A percentile compares a stretch with the other conserved stretches of the same genome.
phyloP scores from a whole-genome alignment of 2,888 invertebrate species.

The Pollenia griseotomentosa region DNA sequence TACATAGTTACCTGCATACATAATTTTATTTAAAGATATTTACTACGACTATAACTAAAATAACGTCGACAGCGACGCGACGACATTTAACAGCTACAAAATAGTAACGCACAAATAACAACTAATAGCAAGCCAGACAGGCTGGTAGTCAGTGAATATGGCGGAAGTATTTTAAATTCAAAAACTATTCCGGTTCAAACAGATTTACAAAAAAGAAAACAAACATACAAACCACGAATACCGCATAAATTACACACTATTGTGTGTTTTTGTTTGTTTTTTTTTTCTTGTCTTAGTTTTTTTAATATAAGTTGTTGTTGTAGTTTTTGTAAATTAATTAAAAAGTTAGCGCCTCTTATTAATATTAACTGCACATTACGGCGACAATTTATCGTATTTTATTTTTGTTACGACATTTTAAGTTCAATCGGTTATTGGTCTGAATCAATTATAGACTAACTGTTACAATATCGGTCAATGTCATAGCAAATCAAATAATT shows the following conservation, averaged over 20 bases:
- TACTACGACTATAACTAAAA: neutral
- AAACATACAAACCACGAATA: constrained; percentile 41
- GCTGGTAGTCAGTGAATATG: neutral
- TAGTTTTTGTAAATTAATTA: constrained; percentile 35
- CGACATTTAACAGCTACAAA: neutral
- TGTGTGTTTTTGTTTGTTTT: constrained; percentile 13
- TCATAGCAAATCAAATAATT: constrained; percentile 20
- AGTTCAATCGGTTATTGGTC: constrained; percentile 23
- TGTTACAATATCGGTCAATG: constrained; percentile 54
- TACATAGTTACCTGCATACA: neutral
- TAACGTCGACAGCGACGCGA: neutral
- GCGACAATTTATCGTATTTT: constrained; percentile 25
- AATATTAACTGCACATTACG: constrained; percentile 23
- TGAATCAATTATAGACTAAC: constrained; percentile 21
- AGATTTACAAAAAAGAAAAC: constrained; percentile 39
- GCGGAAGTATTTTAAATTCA: constrained; percentile 71
- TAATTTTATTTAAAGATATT: neutral
- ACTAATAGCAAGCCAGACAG: neutral
- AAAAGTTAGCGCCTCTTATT: constrained; percentile 41
- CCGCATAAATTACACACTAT: neutral
- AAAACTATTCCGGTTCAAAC: constrained; percentile 71
- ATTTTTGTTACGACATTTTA: neutral
- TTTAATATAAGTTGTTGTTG: constrained; percentile 5
- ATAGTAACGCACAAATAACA: constrained; percentile 21
- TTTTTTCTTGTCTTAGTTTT: constrained; percentile 9